Percentiles rank a stretch among this genome's conserved stretches.
phyloP scores from a whole-genome alignment of 1,140 invertebrate genomes.

The Cecropterus lyciades region DNA sequence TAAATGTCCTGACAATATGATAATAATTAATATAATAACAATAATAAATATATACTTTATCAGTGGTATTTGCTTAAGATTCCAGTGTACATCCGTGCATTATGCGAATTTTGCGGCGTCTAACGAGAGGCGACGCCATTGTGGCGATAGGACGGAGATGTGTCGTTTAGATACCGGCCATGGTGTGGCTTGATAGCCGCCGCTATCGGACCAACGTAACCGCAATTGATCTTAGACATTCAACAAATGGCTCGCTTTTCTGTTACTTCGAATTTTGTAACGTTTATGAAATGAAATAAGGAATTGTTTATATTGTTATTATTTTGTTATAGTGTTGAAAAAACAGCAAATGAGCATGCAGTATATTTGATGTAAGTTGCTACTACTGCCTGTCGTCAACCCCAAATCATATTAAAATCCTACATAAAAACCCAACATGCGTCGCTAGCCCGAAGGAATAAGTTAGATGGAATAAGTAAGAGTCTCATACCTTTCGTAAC shows the following conservation, averaged over 20 bases:
- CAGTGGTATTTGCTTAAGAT: slow-evolving; percentile 1
- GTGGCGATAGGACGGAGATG: slow-evolving; percentile 14
- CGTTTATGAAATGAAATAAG: neutral
- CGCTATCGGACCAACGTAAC: slow-evolving; percentile 8
- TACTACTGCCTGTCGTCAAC: no score
- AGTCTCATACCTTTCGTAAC: no score
- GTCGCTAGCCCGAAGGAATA: no score
- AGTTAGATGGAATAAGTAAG: no score
- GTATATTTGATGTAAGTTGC: no score
- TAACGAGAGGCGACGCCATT: slow-evolving; percentile 23
- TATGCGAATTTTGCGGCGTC: slow-evolving; percentile 15
- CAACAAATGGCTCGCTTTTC: slow-evolving; percentile 12
- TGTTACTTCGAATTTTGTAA: neutral
- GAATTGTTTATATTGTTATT: neutral
- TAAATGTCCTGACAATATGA: no score
- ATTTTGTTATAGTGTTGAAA: no score
- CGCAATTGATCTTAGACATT: slow-evolving; percentile 3
- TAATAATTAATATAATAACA: no score
- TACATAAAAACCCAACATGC: no score
- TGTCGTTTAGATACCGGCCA: slow-evolving; percentile 18
- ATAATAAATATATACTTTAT: neutral
- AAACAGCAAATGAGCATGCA: no score
- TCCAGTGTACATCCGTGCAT: slow-evolving; percentile 4
- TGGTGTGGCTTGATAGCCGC: slow-evolving; percentile 9
- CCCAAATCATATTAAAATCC: no score